Conservation (phyloP, 2,888 invertebrate genomes). For the Bibio marci region DNA sequence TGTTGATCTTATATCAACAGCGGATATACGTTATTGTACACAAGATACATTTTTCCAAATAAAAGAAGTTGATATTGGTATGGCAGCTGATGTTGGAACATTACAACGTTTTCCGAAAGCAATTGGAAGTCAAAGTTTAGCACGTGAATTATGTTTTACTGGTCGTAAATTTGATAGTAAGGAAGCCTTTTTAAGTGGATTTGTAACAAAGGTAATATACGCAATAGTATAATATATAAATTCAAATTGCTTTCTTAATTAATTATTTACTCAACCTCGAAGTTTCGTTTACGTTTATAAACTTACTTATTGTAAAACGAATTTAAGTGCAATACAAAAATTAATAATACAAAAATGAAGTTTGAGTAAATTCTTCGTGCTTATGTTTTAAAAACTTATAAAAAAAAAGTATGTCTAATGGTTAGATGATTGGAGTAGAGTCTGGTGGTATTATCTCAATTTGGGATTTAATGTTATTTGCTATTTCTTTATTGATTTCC, state of each 20-base stretch:
- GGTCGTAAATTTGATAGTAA: slow-evolving; percentile 61
- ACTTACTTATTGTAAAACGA: too few species aligned
- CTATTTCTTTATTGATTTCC: too few species aligned
- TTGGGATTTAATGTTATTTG: too few species aligned
- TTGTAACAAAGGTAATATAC: slow-evolving; percentile 63
- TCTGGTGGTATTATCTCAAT: too few species aligned
- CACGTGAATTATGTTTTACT: slow-evolving; percentile 75
- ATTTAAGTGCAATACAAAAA: too few species aligned
- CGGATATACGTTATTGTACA: slow-evolving; percentile 84
- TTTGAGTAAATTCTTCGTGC: too few species aligned
- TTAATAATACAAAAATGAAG: too few species aligned
- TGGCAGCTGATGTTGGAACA: slow-evolving; percentile 92
- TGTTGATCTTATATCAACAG: slow-evolving; percentile 70
- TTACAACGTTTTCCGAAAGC: slow-evolving; percentile 82
- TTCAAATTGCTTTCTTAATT: background rate
- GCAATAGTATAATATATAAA: slow-evolving; percentile 43
- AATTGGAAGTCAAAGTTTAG: slow-evolving; percentile 72
- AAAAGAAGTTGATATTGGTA: slow-evolving; percentile 72
- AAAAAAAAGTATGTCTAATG: too few species aligned
- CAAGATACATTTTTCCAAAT: slow-evolving; percentile 79
- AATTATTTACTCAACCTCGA: background rate
- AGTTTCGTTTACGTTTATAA: too few species aligned
- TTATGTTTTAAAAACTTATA: too few species aligned
- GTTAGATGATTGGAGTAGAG: too few species aligned
- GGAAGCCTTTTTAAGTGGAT: slow-evolving; percentile 67